Conservation (phyloP, 2,888 invertebrate species). For the Drosophila incognita region DNA sequence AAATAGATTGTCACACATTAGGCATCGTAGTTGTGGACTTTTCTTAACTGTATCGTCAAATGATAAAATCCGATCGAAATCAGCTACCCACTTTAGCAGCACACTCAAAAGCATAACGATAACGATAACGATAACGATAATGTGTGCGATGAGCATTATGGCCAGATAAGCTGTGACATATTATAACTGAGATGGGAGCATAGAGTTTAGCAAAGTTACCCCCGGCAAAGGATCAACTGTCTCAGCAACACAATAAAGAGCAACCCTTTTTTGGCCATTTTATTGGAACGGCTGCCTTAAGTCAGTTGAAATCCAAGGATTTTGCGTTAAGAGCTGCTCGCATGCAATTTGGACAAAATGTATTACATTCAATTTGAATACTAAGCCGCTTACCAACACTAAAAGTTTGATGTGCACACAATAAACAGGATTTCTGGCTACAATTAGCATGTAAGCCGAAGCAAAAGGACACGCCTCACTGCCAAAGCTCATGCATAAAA, state of each 20-base stretch:
- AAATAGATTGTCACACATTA: not conserved
- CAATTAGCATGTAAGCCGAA: slow-evolving; percentile 76
- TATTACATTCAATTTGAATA: slow-evolving; percentile 81
- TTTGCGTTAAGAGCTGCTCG: slow-evolving; percentile 72
- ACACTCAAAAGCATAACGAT: slow-evolving; percentile 15
- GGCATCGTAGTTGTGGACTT: not conserved
- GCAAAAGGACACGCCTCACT: slow-evolving; percentile 40
- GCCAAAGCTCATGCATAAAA: slow-evolving; percentile 50
- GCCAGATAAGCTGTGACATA: slow-evolving; percentile 59
- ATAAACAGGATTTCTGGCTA: slow-evolving; percentile 78
- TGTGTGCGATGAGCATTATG: slow-evolving; percentile 48
- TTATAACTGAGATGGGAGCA: slow-evolving; percentile 18
- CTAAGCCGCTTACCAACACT: slow-evolving; percentile 81
- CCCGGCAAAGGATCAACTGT: not conserved
- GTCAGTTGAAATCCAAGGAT: slow-evolving; percentile 67
- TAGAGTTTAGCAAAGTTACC: not conserved
- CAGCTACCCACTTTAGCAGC: not conserved
- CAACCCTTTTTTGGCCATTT: slow-evolving; percentile 42
- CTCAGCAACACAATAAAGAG: slow-evolving; percentile 2
- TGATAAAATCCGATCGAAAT: slow-evolving; percentile 1
- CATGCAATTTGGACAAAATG: slow-evolving; percentile 79
- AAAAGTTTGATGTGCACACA: slow-evolving; percentile 80
- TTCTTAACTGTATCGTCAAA: not conserved
- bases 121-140: slow-evolving; percentile 41
- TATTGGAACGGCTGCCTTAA: slow-evolving; percentile 61